Evolutionary conservation across 1,140 invertebrate genomes (phyloP).

Genomic region (Melitaea cinxia): DNA sequence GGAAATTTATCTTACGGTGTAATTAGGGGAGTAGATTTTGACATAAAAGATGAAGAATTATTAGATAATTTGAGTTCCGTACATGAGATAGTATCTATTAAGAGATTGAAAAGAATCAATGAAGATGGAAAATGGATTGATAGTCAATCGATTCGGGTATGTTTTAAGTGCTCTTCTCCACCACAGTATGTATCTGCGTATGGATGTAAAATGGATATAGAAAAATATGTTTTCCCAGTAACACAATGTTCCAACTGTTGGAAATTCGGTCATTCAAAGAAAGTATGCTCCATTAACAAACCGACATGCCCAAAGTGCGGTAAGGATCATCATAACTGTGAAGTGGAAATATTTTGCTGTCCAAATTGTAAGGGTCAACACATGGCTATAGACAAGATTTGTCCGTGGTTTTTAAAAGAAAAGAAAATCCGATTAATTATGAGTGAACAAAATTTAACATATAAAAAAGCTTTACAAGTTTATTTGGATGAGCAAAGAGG

Average conservation of each 20-base stretch:
- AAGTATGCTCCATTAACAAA: neutral
- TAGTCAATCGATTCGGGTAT: neutral
- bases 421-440: neutral
- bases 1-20: neutral
- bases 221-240: neutral
- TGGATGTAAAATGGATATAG: neutral
- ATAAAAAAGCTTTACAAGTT: neutral
- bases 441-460: neutral
- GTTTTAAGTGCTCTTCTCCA: neutral
- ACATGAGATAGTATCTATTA: neutral
- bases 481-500: neutral
- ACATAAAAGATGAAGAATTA: neutral
- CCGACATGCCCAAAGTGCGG: neutral
- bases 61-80: neutral
- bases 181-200: neutral
- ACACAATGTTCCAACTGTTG: neutral
- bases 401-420: neutral
- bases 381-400: neutral
- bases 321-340: neutral
- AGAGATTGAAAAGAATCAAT: neutral
- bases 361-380: neutral
- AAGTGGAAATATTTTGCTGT: neutral
- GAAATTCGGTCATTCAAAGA: neutral
- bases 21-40: neutral
- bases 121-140: neutral